A percentile compares a stretch with the other conserved stretches of the same genome.
phyloP scores from a whole-genome alignment of 2,113 vertebrate species.

The Lasiurus cinereus region DNA sequence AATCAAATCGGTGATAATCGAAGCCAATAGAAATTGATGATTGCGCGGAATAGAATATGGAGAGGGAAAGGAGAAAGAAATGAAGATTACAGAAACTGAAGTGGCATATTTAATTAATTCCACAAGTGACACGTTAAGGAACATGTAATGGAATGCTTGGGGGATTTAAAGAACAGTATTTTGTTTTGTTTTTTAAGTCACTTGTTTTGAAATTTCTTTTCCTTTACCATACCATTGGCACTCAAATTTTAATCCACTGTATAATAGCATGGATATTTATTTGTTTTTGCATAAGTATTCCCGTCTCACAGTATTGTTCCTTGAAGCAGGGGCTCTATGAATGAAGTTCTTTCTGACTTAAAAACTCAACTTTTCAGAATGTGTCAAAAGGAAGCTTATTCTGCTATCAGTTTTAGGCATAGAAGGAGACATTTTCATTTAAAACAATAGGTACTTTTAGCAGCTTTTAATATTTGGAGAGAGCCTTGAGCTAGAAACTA shows the following conservation, averaged over 20 bases:
- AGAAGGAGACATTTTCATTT: neutral
- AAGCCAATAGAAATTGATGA: neutral
- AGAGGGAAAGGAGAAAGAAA: neutral
- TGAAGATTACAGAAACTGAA: neutral
- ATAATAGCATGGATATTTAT: neutral
- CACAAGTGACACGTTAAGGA: neutral
- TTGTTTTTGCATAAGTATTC: neutral
- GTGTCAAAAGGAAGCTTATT: neutral
- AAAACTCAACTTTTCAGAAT: neutral
- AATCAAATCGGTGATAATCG: neutral
- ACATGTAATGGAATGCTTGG: neutral
- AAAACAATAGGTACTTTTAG: neutral
- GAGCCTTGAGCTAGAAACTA: neutral
- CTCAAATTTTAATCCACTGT: neutral
- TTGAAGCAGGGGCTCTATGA: neutral
- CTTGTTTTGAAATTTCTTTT: neutral
- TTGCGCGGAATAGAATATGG: neutral
- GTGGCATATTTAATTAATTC: constrained; percentile 6
- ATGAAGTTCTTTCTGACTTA: neutral
- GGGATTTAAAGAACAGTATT: neutral
- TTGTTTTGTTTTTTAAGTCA: neutral
- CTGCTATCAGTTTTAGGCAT: neutral
- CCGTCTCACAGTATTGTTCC: neutral
- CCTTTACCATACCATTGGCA: neutral
- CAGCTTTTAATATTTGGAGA: neutral